phyloP scores from a whole-genome alignment of 2,797 vertebrate species.

The Tokudaia muenninki region DNA sequence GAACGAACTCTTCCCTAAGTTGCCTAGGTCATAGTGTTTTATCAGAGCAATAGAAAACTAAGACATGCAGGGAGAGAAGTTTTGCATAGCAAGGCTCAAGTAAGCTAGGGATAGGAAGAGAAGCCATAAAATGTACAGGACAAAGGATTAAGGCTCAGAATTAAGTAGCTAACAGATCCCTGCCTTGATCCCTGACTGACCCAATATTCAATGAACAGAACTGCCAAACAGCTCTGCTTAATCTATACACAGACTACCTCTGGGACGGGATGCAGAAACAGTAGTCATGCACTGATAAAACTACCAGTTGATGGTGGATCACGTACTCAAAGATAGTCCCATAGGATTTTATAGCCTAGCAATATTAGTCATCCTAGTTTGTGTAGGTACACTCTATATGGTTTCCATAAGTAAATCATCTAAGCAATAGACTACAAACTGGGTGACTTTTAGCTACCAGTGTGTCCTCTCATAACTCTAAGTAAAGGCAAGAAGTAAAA shows the following conservation, averaged over 20 bases:
- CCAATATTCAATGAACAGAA: not conserved
- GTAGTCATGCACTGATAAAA: not conserved
- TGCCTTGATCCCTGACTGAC: not conserved
- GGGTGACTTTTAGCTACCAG: not conserved
- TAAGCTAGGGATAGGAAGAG: not conserved
- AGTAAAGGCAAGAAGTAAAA: not conserved
- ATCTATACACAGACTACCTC: not conserved
- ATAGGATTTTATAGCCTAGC: not conserved
- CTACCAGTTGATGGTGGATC: not conserved
- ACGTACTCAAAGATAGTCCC: not conserved
- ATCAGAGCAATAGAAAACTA: not conserved
- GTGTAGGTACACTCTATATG: not conserved
- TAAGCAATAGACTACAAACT: not conserved
- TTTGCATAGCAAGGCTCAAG: not conserved
- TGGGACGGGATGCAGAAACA: not conserved
- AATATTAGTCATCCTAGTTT: not conserved
- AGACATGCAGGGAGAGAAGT: not conserved
- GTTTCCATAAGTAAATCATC: not conserved
- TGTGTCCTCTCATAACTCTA: not conserved
- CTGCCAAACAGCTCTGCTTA: not conserved
- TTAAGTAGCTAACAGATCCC: not conserved
- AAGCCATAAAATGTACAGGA: not conserved
- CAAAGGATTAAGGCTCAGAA: not conserved
- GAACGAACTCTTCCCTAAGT: not conserved
- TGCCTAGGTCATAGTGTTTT: not conserved